These are phyloP conservation scores for Gymnopithys bicolor DNA, from an alignment of 2,797 vertebrate genomes.

Conservation along the genomic window DNA sequence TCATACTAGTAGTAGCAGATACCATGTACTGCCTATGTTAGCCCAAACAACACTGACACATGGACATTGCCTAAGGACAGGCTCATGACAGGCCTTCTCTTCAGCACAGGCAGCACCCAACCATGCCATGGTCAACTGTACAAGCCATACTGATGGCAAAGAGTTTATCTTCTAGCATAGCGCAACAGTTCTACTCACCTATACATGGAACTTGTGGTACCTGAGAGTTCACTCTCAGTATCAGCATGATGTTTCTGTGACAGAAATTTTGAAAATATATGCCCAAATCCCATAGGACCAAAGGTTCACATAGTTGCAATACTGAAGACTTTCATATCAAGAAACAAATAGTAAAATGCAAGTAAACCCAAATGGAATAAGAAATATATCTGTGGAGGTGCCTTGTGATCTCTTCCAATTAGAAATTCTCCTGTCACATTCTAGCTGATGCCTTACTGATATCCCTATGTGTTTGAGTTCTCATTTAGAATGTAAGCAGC, in stretches of 20 bases:
- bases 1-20: not conserved
- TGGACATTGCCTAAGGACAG: not conserved
- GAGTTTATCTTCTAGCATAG: not conserved
- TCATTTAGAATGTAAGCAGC: not conserved
- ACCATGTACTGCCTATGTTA: not conserved
- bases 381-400: not conserved
- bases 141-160: not conserved
- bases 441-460: not conserved
- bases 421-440: not conserved
- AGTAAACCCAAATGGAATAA: not conserved
- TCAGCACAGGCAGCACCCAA: not conserved
- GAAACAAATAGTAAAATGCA: not conserved
- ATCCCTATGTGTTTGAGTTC: not conserved
- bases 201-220: not conserved
- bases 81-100: not conserved
- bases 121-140: accelerated
- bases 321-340: not conserved
- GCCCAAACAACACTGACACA: not conserved
- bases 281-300: not conserved
- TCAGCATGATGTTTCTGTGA: not conserved
- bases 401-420: not conserved
- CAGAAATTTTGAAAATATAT: not conserved
- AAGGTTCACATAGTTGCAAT: not conserved
- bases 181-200: not conserved
- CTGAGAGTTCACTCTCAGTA: not conserved